Evolutionary conservation across 2,797 vertebrate species (phyloP).

Genomic region (Xerus rutilus): DNA sequence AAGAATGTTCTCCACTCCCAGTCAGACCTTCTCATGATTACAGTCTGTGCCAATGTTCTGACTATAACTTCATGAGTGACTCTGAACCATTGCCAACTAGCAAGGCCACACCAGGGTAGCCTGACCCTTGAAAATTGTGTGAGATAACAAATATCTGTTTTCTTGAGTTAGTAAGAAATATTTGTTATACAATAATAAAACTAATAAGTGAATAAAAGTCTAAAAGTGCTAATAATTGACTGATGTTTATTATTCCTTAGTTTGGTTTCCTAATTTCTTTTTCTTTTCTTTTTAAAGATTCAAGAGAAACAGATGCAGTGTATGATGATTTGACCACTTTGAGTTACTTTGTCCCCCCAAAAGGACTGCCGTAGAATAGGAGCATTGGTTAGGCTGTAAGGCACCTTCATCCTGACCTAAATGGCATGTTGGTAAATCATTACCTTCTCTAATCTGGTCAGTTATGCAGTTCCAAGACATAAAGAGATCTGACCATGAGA

Average conservation of each 20-base stretch:
- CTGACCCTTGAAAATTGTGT: not conserved
- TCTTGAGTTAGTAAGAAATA: not conserved
- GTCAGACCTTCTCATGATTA: not conserved
- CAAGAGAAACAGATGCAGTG: not conserved
- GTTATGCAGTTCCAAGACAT: not conserved
- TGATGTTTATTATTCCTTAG: not conserved
- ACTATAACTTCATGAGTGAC: not conserved
- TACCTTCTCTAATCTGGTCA: not conserved
- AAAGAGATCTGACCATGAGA: not conserved
- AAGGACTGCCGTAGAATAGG: not conserved
- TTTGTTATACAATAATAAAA: not conserved
- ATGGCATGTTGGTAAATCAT: not conserved
- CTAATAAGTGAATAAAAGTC: not conserved
- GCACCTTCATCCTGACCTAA: not conserved
- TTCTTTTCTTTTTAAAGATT: not conserved
- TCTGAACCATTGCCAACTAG: not conserved
- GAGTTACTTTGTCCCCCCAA: not conserved
- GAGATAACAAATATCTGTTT: not conserved
- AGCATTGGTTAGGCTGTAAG: not conserved
- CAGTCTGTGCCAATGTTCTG: not conserved
- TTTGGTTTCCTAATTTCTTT: not conserved
- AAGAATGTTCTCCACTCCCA: not conserved
- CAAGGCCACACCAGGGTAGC: not conserved
- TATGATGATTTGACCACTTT: not conserved
- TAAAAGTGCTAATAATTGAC: not conserved